Conservation (phyloP, 2,888 invertebrate genomes). For the Sinodicranocentrus sp. region DNA sequence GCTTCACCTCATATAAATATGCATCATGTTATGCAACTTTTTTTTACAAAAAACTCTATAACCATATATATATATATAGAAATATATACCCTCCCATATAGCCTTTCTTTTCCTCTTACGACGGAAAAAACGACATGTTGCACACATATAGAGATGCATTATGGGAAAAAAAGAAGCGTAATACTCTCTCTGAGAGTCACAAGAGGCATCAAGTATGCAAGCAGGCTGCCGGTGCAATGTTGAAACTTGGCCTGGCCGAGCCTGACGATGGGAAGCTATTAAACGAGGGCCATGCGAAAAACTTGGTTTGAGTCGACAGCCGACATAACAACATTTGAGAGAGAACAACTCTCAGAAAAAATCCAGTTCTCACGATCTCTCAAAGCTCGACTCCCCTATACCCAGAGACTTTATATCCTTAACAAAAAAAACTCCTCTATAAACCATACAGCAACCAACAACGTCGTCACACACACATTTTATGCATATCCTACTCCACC, state of each 20-base stretch:
- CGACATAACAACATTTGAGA: constrained; percentile 39
- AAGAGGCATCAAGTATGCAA: constrained; percentile 62
- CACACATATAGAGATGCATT: constrained; percentile 15
- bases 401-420: constrained; percentile 7
- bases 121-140: constrained; percentile 49
- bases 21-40: constrained; percentile 36
- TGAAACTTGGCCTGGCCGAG: no score
- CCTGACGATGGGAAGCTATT: constrained; percentile 74
- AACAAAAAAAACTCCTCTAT: constrained; percentile 11
- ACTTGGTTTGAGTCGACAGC: constrained; percentile 32
- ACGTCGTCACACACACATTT: no score
- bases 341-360: constrained; percentile 66
- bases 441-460: no score
- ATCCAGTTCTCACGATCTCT: constrained; percentile 75
- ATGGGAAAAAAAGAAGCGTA: constrained; percentile 32
- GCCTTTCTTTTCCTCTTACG: no score
- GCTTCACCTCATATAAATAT: no score
- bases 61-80: constrained; percentile 1
- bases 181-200: constrained; percentile 25
- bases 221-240: constrained; percentile 71
- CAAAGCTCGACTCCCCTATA: constrained; percentile 20
- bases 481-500: background rate
- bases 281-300: constrained; percentile 73
- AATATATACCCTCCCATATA: no score
- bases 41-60: no score